Evolutionary conservation across 53 echinoderm and acorn worm species (phyloP).

Genomic region (Paracentrotus lividus): DNA sequence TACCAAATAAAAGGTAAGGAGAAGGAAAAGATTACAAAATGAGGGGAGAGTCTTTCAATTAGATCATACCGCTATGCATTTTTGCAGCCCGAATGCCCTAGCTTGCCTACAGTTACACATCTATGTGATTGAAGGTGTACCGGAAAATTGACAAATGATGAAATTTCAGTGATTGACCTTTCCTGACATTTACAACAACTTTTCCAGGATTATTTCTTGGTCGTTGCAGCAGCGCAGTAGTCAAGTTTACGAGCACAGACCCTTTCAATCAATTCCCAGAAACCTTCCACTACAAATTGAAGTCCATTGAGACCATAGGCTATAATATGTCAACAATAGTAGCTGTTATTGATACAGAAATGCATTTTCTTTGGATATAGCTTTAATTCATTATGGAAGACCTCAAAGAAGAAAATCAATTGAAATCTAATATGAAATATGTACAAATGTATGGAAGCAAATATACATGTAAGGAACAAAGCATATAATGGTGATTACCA

Average conservation of each 20-base stretch:
- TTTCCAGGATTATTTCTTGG: slow-evolving; percentile 19
- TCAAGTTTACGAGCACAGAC: not conserved
- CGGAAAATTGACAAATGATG: slow-evolving; percentile 44
- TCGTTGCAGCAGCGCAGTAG: slow-evolving; percentile 6
- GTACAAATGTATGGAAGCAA: no score
- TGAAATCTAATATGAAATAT: not conserved
- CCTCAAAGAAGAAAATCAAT: not conserved
- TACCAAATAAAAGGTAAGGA: not conserved
- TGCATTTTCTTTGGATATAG: not conserved
- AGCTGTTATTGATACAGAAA: not conserved
- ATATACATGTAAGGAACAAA: no score
- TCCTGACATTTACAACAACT: slow-evolving; percentile 31
- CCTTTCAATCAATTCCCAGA: slow-evolving; percentile 20
- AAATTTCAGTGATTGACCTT: slow-evolving; percentile 41
- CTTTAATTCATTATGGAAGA: not conserved
- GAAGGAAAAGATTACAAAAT: not conserved
- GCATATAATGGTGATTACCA: no score
- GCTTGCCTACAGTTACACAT: slow-evolving; percentile 1
- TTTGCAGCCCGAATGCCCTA: not conserved
- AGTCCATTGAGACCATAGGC: not conserved
- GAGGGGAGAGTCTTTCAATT: not conserved
- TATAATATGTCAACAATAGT: not conserved
- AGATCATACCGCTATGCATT: not conserved
- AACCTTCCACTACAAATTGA: not conserved
- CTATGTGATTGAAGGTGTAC: slow-evolving; percentile 9